phyloP scores from a whole-genome alignment of 1,140 invertebrate genomes.

The Geopemphigus sp. region DNA sequence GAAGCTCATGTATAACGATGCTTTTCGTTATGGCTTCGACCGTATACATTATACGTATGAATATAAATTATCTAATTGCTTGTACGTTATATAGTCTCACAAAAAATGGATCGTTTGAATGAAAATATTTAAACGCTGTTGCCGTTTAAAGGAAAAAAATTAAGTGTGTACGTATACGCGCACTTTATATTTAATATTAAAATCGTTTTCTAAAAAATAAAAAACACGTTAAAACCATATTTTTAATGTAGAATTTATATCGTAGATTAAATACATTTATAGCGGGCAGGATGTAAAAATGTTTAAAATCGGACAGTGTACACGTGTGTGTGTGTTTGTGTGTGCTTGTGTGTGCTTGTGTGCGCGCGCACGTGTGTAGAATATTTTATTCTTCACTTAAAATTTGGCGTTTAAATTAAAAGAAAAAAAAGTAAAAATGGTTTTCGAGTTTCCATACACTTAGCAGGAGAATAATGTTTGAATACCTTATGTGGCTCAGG shows the following conservation, averaged over 20 bases:
- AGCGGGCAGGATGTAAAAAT: not conserved
- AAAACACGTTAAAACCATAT: not conserved
- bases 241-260: constrained; percentile 24
- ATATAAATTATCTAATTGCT: no score
- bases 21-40: not conserved
- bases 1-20: not conserved
- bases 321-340: no score
- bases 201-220: not conserved
- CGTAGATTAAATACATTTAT: constrained; percentile 25
- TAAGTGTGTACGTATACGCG: no score
- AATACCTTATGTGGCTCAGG: no score
- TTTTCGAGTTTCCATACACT: no score
- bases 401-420: no score
- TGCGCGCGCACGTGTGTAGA: no score
- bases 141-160: not conserved
- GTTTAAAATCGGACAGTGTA: not conserved
- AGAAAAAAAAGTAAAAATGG: no score
- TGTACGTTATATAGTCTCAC: not conserved
- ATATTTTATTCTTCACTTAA: not conserved
- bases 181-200: not conserved
- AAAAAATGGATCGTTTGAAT: not conserved
- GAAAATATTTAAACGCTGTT: constrained; percentile 1
- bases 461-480: no score
- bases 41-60: not conserved
- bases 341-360: no score